These are phyloP conservation scores for Mixornis gularis DNA, from an alignment of 2,113 vertebrate genomes.

Conservation along the genomic window DNA sequence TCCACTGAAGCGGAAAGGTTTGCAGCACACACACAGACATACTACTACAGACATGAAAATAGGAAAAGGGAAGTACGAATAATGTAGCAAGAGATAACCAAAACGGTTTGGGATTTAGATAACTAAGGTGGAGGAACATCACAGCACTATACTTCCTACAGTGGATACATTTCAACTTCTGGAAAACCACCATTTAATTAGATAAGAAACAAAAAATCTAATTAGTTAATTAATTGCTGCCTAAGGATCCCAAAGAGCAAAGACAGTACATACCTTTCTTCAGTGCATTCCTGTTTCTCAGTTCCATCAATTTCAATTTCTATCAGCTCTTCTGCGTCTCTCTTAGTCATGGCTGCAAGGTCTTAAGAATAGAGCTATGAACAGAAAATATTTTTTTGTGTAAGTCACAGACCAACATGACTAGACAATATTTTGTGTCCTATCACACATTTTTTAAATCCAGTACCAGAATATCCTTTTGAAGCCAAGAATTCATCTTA, in stretches of 20 bases:
- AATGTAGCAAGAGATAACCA: background rate
- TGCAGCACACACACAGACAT: background rate
- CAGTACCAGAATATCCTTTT: background rate
- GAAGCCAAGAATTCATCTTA: background rate
- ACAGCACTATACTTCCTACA: background rate
- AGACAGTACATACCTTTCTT: conserved; percentile 83
- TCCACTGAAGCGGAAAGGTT: background rate
- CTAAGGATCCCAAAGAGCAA: background rate
- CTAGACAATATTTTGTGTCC: background rate
- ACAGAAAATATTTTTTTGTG: background rate
- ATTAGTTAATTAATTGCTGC: background rate
- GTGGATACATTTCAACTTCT: background rate
- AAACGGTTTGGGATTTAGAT: background rate
- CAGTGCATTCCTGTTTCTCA: conserved; percentile 91
- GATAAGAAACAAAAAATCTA: background rate
- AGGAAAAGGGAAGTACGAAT: background rate
- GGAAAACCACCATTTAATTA: background rate
- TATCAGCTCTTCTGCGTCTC: conserved; percentile 95
- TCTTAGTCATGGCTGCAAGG: conserved; percentile 87
- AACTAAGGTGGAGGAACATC: background rate
- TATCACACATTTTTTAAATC: background rate
- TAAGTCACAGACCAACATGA: background rate
- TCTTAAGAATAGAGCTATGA: conserved; percentile 48
- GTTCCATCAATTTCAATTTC: conserved; percentile 98
- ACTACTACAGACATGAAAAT: background rate